A percentile compares a stretch with the other conserved stretches of the same genome.
Evolutionary conservation across 2,113 vertebrate genomes (phyloP).

Genomic region (Psophia crepitans): DNA sequence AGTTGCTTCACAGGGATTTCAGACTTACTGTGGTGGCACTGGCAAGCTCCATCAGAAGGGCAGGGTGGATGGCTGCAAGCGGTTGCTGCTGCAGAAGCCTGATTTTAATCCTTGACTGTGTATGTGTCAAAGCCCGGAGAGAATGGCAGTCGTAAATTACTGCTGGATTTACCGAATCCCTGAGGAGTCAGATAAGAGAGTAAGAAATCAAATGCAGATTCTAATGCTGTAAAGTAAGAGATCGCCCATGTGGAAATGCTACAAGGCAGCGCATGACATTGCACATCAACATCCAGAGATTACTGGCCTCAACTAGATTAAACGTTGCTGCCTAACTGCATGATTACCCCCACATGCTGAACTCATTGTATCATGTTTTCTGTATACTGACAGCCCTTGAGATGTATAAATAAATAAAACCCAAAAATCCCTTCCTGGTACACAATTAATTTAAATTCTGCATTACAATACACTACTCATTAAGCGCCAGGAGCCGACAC

Average conservation of each 20-base stretch:
- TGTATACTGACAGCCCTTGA: neutral
- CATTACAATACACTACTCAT: neutral
- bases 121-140: neutral
- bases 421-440: neutral
- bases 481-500: neutral
- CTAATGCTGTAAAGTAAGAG: neutral
- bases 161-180: neutral
- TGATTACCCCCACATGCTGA: slow-evolving; percentile 5
- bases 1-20: neutral
- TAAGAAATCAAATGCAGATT: slow-evolving; percentile 44
- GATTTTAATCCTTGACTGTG: neutral
- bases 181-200: neutral
- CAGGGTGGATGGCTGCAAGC: neutral
- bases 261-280: neutral
- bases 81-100: neutral
- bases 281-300: slow-evolving; percentile 7
- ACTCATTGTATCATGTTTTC: neutral
- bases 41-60: neutral
- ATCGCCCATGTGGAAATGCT: slow-evolving; percentile 30
- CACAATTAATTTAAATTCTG: neutral
- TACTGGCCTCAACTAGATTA: slow-evolving; percentile 24
- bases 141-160: slow-evolving; percentile 6
- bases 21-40: neutral
- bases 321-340: neutral
- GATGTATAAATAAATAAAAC: neutral